Evolutionary conservation across 2,888 invertebrate species (phyloP).

Genomic region (Cosmorhoe ocellata): DNA sequence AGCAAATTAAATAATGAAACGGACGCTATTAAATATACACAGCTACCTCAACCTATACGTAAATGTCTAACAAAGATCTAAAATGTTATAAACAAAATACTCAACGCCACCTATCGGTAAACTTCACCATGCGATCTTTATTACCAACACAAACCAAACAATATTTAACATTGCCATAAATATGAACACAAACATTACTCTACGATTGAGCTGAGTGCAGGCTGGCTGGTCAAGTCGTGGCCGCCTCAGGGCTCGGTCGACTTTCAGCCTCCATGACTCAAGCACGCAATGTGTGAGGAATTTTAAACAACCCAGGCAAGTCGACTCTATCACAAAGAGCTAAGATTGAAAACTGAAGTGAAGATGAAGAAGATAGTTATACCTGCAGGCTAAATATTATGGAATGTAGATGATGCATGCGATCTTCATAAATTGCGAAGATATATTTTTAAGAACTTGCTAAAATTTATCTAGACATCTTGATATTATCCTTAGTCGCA

Average conservation of each 20-base stretch:
- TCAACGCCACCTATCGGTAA: conserved; percentile 10
- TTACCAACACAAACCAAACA: conserved; percentile 29
- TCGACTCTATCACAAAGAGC: conserved; percentile 5
- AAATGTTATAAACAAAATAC: neutral
- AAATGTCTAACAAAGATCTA: neutral
- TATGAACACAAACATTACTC: conserved; percentile 42
- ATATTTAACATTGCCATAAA: conserved; percentile 39
- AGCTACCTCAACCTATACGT: too few species aligned
- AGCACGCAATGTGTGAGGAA: conserved; percentile 42
- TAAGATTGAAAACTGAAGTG: conserved; percentile 9
- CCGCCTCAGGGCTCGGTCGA: conserved; percentile 58
- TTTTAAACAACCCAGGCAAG: conserved; percentile 13
- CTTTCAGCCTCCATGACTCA: conserved; percentile 55
- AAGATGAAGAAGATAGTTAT: conserved; percentile 17
- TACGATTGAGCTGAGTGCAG: conserved; percentile 37
- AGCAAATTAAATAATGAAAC: too few species aligned
- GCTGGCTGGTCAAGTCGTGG: conserved; percentile 63
- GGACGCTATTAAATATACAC: too few species aligned
- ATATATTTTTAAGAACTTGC: conserved; percentile 12
- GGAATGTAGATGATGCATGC: conserved; percentile 27
- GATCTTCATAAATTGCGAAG: conserved; percentile 19
- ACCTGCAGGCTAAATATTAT: conserved; percentile 20
- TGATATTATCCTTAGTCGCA: too few species aligned
- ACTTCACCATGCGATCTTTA: conserved; percentile 16
- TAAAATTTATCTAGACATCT: neutral